A percentile compares a stretch with the other conserved stretches of the same genome.
Evolutionary conservation across 2,888 invertebrate species (phyloP).

Genomic region (Maniola hyperantus): DNA sequence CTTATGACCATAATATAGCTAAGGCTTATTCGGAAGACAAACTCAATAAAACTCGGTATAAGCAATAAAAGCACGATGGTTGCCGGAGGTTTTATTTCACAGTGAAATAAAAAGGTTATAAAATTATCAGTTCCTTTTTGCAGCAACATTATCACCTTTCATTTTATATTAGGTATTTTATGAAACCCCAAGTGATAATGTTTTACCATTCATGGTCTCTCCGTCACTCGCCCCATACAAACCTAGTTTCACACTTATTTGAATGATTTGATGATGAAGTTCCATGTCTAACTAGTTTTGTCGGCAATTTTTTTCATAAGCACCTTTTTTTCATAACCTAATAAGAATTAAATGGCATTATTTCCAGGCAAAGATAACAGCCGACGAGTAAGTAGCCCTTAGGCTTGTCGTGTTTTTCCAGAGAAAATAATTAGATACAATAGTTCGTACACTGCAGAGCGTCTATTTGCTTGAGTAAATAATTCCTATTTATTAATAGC

Average conservation of each 20-base stretch:
- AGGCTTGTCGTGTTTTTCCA: slow-evolving; percentile 3
- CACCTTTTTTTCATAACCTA: no score
- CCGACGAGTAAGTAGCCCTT: background rate
- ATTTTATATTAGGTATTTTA: slow-evolving; percentile 24
- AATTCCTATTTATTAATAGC: background rate
- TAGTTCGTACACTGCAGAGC: background rate
- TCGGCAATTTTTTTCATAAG: no score
- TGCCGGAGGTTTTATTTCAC: slow-evolving; percentile 21
- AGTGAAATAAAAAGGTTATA: slow-evolving; percentile 32
- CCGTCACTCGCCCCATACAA: no score
- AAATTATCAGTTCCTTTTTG: slow-evolving; percentile 30
- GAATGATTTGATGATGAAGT: no score
- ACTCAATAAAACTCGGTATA: slow-evolving; percentile 21
- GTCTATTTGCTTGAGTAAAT: background rate
- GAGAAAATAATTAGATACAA: slow-evolving; percentile 1
- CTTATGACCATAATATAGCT: background rate
- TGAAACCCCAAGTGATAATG: slow-evolving; percentile 16
- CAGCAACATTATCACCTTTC: slow-evolving; percentile 23
- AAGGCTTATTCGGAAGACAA: background rate
- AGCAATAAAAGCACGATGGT: slow-evolving; percentile 21
- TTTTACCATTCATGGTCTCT: background rate
- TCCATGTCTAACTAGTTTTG: no score
- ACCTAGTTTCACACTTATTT: no score
- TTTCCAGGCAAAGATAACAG: slow-evolving; percentile 19
- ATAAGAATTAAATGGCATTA: slow-evolving; percentile 21